Evolutionary conservation across 2,888 invertebrate genomes (phyloP), one percentile per base, ranked within the genome.

Genomic region (Drosophila demipolita): DNA sequence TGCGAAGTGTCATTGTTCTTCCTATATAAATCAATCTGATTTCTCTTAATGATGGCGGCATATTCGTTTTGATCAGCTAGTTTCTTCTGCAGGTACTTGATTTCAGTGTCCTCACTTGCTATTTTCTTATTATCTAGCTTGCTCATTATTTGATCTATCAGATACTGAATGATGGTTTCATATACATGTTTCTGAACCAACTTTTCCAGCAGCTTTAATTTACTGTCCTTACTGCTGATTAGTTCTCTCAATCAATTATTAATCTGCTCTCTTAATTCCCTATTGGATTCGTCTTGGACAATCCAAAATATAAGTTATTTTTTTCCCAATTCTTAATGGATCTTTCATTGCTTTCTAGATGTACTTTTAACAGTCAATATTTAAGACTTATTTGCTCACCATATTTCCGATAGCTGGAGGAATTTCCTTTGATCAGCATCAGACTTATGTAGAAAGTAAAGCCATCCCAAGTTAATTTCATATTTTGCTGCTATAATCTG

Each of bases 261-360:
- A 11, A 11, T n/a, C 6, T 11, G n/a, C 6, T 42, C 17, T 9
- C 9, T n/a, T 17, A n/a, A 38, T 17, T 7, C 7, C 36, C 3
- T 33, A 3, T 38, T 9, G 8, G 17, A 38, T 17, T 38, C 2
- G n/a, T 1, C 8, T n/a, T 17, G 0, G 4, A 8, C 2, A 9
- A 38, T 4, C 9, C 9, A 9, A 2, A 17, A 4, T 38, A 9
- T 0, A 9, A n/a, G 40, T 0, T 38, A 0, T n/a, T 9, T 0
- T 1, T 40, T 40, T 9, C 9, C 9, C 9, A n/a, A 17, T 40
- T 40, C n/a, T 40, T 40, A n/a, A n/a, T n/a, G 9, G 9, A 40
- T n/a, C 9, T 9, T n/a, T 42, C 11, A 20, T 20, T 3, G 42
- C 29, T 29, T 29, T 29, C 29, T 29, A 29, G 29, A 5, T 29